These are phyloP conservation scores for Romanogobio albipinnatus DNA, from an alignment of 2,113 vertebrate genomes.

Conservation along the genomic window DNA sequence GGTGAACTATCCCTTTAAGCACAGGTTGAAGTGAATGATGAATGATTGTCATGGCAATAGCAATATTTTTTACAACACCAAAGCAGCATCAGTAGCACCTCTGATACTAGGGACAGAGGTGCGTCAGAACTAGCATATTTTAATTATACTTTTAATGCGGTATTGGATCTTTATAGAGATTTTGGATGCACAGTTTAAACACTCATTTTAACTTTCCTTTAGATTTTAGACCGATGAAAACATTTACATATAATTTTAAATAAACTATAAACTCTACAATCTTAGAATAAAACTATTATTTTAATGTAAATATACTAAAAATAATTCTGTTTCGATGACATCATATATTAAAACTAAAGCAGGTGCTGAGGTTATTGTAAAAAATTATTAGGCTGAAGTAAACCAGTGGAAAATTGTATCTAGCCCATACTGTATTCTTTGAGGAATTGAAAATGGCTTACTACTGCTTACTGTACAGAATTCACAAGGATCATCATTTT, in stretches of 20 bases:
- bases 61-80: background rate
- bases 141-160: background rate
- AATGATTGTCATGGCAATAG: background rate
- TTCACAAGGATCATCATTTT: constrained; percentile 30
- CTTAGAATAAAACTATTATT: too few relatives aligned
- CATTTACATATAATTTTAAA: too few relatives aligned
- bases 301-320: background rate
- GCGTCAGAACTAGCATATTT: too few relatives aligned
- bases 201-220: background rate
- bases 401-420: constrained; percentile 1
- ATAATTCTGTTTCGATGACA: background rate
- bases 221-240: background rate
- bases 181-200: background rate
- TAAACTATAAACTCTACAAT: too few relatives aligned
- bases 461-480: constrained; percentile 20
- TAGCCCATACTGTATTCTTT: constrained; percentile 9
- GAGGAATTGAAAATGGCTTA: constrained; percentile 38
- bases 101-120: too few relatives aligned
- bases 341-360: background rate
- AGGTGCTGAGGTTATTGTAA: background rate
- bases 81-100: background rate
- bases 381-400: background rate
- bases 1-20: too few relatives aligned
- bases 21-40: too few relatives aligned
- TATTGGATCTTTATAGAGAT: background rate